Conservation (phyloP, 2,797 vertebrate species). For the Liparis tanakae region DNA sequence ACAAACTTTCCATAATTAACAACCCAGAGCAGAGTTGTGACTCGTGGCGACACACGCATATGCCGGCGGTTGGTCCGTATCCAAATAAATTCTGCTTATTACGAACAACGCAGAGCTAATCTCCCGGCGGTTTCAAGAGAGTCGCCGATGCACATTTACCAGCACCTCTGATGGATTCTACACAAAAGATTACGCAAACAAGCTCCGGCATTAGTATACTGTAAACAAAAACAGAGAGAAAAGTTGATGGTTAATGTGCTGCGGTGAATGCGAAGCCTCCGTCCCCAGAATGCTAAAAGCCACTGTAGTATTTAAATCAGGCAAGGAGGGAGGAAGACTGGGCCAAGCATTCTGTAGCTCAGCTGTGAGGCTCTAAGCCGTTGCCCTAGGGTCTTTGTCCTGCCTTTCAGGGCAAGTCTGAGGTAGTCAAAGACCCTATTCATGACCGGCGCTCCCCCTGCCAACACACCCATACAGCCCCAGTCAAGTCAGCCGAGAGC, state of each 20-base stretch:
- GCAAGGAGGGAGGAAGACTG: constrained; percentile 80
- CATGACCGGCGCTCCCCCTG: constrained; percentile 84
- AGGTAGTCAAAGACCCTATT: constrained; percentile 88
- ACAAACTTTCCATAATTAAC: constrained; percentile 61
- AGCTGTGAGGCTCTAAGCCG: constrained; percentile 87
- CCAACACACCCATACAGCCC: constrained; percentile 86
- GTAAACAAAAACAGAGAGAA: constrained; percentile 79
- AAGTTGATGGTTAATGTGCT: constrained; percentile 67
- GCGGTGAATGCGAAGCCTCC: constrained; percentile 69
- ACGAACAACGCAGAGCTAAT: constrained; percentile 54
- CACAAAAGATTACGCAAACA: constrained; percentile 56
- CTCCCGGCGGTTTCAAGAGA: constrained; percentile 39
- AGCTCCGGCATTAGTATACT: constrained; percentile 58
- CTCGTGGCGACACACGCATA: constrained; percentile 52
- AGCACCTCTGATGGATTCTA: constrained; percentile 43
- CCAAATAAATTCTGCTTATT: constrained; percentile 61
- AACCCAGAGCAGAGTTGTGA: constrained; percentile 55
- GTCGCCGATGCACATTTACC: constrained; percentile 58
- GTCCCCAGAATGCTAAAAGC: constrained; percentile 80
- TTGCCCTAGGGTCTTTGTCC: constrained; percentile 87
- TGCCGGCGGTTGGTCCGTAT: constrained; percentile 53
- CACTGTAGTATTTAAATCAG: constrained; percentile 87
- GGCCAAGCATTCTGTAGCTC: constrained; percentile 84
- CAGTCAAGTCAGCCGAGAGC: constrained; percentile 85
- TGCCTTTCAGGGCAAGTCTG: constrained; percentile 87